A percentile compares a stretch with the other conserved stretches of the same genome.
phyloP scores from a whole-genome alignment of 2,888 invertebrate genomes.

The Apamea epomidion region DNA sequence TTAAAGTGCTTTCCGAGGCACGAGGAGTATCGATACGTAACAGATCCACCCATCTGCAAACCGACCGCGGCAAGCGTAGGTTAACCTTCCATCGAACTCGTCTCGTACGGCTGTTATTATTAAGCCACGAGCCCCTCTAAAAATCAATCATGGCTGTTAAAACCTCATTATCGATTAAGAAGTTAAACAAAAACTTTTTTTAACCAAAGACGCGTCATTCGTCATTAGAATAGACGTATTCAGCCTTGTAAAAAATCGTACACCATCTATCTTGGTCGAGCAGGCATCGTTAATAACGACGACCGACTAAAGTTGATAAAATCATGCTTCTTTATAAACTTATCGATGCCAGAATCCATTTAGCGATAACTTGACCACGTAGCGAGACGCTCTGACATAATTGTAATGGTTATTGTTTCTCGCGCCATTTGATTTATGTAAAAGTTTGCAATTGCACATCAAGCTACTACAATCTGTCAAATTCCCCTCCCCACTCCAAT shows the following conservation, averaged over 20 bases:
- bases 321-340: constrained; percentile 76
- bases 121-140: not conserved
- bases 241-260: constrained; percentile 69
- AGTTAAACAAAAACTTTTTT: constrained; percentile 74
- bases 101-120: not conserved
- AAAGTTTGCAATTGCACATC: not conserved
- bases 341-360: constrained; percentile 79
- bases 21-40: not conserved
- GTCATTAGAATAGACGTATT: constrained; percentile 70
- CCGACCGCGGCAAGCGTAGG: not conserved
- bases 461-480: too few species aligned
- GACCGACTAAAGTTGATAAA: constrained; percentile 79
- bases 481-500: too few species aligned
- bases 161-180: constrained; percentile 75
- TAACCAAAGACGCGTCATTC: constrained; percentile 65
- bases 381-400: constrained; percentile 46
- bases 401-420: constrained; percentile 7
- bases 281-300: constrained; percentile 77
- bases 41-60: not conserved
- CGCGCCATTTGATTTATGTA: not conserved
- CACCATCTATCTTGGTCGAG: constrained; percentile 77
- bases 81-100: not conserved
- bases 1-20: not conserved
- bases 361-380: constrained; percentile 76
- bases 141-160: constrained; percentile 73